Conservation (phyloP, 2,113 vertebrate genomes). For the Cyprichromis sp. region DNA sequence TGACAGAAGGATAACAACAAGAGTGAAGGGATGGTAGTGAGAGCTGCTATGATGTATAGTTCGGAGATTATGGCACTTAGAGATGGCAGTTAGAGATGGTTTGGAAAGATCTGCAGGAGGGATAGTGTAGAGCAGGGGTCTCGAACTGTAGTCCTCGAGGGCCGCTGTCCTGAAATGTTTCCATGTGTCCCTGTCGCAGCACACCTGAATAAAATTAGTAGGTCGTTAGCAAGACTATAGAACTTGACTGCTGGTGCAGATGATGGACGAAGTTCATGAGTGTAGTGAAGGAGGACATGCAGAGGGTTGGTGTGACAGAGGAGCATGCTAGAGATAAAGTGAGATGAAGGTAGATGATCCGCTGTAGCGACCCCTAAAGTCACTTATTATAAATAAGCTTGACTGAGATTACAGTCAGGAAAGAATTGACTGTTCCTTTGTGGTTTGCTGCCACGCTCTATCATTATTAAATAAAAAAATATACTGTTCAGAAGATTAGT, state of each 20-base stretch:
- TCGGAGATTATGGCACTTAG: not conserved
- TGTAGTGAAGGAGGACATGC: not conserved
- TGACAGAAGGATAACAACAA: not conserved
- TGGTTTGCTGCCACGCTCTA: not conserved
- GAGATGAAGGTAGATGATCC: not conserved
- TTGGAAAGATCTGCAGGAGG: not conserved
- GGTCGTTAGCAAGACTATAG: rapidly evolving
- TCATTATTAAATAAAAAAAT: not conserved
- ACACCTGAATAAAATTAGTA: not conserved
- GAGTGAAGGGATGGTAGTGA: not conserved
- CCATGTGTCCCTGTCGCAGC: not conserved
- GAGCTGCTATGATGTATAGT: not conserved
- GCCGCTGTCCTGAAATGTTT: not conserved
- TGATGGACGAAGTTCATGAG: not conserved
- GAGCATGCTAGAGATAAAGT: rapidly evolving
- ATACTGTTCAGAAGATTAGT: not conserved
- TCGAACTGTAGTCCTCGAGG: rapidly evolving
- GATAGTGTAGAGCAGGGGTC: not conserved
- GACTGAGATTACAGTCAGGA: not conserved
- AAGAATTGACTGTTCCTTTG: not conserved
- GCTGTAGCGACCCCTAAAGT: not conserved
- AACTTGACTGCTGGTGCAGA: not conserved
- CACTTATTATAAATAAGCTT: not conserved
- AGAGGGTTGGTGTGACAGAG: not conserved
- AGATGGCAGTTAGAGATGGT: not conserved